Base-by-base conservation (phyloP, 1,140 invertebrate genomes). In the Carcinoscorpius rotundicauda region DNA sequence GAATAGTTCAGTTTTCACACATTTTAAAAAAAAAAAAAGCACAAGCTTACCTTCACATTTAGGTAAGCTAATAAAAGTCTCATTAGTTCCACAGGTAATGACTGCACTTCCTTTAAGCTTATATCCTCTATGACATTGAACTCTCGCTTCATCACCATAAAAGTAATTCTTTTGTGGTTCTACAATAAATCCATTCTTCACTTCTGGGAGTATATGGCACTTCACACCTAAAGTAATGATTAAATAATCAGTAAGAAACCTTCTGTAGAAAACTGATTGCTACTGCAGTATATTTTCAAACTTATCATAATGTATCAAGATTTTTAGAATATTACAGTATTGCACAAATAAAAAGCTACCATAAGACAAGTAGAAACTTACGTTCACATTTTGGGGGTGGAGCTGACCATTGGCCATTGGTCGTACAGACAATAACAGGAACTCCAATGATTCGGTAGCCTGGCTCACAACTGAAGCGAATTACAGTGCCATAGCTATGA, bases 351-450 rank as follows among this genome's bases (percentile, higher is more conserved):
- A 29, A 29, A 29, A 29, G 29, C 29, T 29, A 29, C 29, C 29
- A 29, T 29, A 29, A 1, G 29, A 29, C 29, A 29, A 29, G 29
- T 29, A 29, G 29, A 29, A 29, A 65, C 68, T 64, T 64, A 69
- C 91, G 84, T 63, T 88, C 83, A 76, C 95, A 98, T 4, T 82
- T 84, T 11, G 95, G 94, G 10, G 94, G 89, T 65, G 87, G 83
- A 63, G 89, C 89, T 55, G 92, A 95, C 96, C 96, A 98, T 5
- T 91, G 93, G 29, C 95, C 95, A 75, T 95, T 93, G 71, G 89
- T 91, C 87, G 92, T 93, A 76, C 96, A 98, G 29, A 95, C 82
- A 52, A 98, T 84, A 3, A 93, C 91, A 49, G 91, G 91, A 48
- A 89, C 85, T 53, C 94, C 94, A 64, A 82, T 85, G 69, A 92